Evolutionary conservation across 2,888 invertebrate genomes (phyloP).

Genomic region (Pomacea canaliculata): DNA sequence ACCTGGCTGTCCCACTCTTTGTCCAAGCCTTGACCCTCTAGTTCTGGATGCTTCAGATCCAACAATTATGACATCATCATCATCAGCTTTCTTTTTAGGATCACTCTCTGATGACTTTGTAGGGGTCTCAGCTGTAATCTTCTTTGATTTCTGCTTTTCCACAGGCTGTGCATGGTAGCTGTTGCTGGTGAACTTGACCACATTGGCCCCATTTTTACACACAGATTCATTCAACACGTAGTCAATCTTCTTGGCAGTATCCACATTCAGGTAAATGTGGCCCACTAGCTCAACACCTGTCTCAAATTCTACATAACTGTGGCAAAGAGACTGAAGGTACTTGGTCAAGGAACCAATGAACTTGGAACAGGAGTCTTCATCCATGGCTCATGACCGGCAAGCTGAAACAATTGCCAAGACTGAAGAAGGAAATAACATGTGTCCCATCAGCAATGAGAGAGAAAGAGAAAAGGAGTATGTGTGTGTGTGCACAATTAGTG

Average conservation of each 20-base stretch:
- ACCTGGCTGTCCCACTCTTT: neutral
- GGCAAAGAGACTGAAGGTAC: slow-evolving; percentile 22
- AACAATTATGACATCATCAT: slow-evolving; percentile 27
- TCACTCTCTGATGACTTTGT: neutral
- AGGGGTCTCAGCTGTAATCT: neutral
- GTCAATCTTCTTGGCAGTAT: slow-evolving; percentile 24
- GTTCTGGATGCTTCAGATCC: slow-evolving; percentile 21
- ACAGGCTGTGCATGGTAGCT: slow-evolving; percentile 26
- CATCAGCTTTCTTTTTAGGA: neutral
- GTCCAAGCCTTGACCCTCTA: neutral
- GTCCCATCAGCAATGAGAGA: too few relatives aligned
- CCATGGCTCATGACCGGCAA: slow-evolving; percentile 2
- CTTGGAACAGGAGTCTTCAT: slow-evolving; percentile 23
- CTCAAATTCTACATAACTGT: slow-evolving; percentile 26
- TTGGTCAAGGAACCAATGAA: slow-evolving; percentile 26
- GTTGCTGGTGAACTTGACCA: slow-evolving; percentile 25
- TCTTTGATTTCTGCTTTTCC: slow-evolving; percentile 19
- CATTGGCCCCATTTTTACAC: slow-evolving; percentile 24
- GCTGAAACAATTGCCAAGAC: too few relatives aligned
- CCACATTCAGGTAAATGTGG: slow-evolving; percentile 20
- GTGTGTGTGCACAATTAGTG: too few relatives aligned
- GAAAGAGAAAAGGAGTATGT: too few relatives aligned
- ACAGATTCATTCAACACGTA: slow-evolving; percentile 25
- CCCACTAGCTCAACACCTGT: slow-evolving; percentile 22
- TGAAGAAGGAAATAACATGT: too few relatives aligned